phyloP scores from a whole-genome alignment of 2,113 vertebrate genomes.

The Mellivora capensis region DNA sequence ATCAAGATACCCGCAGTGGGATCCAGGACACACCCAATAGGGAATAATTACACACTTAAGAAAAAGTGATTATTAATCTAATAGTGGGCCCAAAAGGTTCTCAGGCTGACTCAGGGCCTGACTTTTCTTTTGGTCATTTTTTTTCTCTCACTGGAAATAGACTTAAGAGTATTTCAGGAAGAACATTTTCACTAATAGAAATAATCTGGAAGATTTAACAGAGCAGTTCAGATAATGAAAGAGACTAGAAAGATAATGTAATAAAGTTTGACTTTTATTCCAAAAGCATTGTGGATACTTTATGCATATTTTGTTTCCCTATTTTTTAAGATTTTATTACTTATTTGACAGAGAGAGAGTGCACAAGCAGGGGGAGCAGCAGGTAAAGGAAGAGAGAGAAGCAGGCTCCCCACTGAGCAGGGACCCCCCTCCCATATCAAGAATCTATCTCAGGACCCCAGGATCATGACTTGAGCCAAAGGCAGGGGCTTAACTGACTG shows the following conservation, averaged over 20 bases:
- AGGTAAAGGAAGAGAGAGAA: not conserved
- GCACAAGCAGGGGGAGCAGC: not conserved
- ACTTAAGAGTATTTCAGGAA: not conserved
- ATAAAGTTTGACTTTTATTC: not conserved
- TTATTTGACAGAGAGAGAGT: not conserved
- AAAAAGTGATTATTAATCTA: constrained; percentile 62
- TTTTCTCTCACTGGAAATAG: not conserved
- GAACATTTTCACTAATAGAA: not conserved
- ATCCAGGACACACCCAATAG: constrained; percentile 65
- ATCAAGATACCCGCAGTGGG: constrained; percentile 65
- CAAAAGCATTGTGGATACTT: not conserved
- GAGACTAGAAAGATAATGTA: not conserved
- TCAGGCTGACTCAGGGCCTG: not conserved
- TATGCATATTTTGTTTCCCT: not conserved
- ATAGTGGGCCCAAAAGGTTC: not conserved
- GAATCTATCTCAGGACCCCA: not conserved
- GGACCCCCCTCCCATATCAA: too few relatives aligned
- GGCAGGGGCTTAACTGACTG: not conserved
- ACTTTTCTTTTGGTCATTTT: not conserved
- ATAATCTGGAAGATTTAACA: not conserved
- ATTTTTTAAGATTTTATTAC: not conserved
- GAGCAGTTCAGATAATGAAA: not conserved
- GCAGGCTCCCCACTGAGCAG: not conserved
- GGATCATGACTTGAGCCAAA: not conserved
- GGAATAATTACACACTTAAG: constrained; percentile 70